Percentiles rank a stretch among this genome's conserved stretches.
These are phyloP conservation scores for Brienomyrus brachyistius DNA, from an alignment of 2,113 vertebrate genomes.

Conservation along the genomic window DNA sequence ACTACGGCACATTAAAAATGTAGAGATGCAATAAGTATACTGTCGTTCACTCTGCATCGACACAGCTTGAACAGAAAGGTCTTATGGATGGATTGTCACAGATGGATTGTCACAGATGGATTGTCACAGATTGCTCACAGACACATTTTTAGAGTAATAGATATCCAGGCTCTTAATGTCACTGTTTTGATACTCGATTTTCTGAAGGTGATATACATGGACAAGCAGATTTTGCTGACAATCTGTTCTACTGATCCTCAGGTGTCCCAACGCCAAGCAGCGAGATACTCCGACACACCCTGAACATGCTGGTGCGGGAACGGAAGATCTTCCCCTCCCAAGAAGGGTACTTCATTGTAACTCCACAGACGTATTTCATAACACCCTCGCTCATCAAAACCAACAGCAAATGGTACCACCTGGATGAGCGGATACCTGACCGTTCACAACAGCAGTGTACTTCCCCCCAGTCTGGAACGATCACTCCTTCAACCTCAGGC, in stretches of 20 bases:
- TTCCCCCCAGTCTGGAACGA: constrained; percentile 84
- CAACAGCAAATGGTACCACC: constrained; percentile 79
- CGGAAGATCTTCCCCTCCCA: constrained; percentile 94
- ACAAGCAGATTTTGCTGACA: not conserved
- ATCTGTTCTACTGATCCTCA: not conserved
- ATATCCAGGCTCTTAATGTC: not conserved
- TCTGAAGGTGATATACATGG: not conserved
- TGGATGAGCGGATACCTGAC: constrained; percentile 78
- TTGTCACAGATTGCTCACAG: not conserved
- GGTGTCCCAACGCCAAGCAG: constrained; percentile 94
- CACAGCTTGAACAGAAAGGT: not conserved
- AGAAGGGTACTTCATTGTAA: constrained; percentile 95
- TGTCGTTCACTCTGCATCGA: not conserved
- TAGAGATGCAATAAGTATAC: not conserved
- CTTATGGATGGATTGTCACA: not conserved
- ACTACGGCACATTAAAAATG: not conserved
- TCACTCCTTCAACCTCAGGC: constrained; percentile 82
- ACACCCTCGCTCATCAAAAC: constrained; percentile 88
- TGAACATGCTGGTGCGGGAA: constrained; percentile 91
- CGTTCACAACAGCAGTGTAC: constrained; percentile 68
- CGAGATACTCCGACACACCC: constrained; percentile 89
- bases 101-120: not conserved
- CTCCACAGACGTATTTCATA: constrained; percentile 97
- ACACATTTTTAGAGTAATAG: not conserved
- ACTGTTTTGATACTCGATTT: not conserved